Conservation (phyloP, 2,888 invertebrate species). For the Amphipoea oculea region DNA sequence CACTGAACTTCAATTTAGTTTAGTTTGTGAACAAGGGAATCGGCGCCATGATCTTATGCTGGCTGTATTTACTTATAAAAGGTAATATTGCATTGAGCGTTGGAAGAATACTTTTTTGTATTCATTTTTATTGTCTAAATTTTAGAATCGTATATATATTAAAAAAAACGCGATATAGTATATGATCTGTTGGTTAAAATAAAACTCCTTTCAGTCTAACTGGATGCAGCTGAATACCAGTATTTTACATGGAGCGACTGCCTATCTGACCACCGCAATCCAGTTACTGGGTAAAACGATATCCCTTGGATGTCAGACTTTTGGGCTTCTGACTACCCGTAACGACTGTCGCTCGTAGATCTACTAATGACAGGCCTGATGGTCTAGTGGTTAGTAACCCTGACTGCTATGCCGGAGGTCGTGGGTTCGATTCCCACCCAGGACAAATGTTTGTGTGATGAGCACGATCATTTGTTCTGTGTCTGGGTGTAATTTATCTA, state of each 20-base stretch:
- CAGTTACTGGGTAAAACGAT: not conserved
- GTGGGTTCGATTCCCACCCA: too few species aligned
- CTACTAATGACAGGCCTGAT: not conserved
- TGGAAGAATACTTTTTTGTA: not conserved
- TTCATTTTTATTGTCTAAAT: not conserved
- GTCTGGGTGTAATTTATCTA: too few species aligned
- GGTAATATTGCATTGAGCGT: not conserved
- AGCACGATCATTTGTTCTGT: too few species aligned
- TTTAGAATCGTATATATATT: not conserved
- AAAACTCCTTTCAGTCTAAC: not conserved
- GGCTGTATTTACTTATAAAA: not conserved
- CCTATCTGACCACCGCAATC: not conserved
- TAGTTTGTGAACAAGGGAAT: too few species aligned
- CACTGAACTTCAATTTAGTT: too few species aligned
- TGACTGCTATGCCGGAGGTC: too few species aligned
- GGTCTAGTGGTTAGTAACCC: too few species aligned
- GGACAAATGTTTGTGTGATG: too few species aligned
- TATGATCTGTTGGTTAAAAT: not conserved
- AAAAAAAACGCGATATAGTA: not conserved
- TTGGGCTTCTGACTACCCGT: not conserved
- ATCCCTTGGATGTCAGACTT: not conserved
- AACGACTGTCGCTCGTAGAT: not conserved
- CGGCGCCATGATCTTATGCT: too few species aligned
- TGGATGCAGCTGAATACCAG: not conserved
- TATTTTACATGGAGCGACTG: not conserved